Evolutionary conservation across 1,140 invertebrate species (phyloP), one percentile per base, ranked within the genome.

Genomic region (Heliconius nattereri): DNA sequence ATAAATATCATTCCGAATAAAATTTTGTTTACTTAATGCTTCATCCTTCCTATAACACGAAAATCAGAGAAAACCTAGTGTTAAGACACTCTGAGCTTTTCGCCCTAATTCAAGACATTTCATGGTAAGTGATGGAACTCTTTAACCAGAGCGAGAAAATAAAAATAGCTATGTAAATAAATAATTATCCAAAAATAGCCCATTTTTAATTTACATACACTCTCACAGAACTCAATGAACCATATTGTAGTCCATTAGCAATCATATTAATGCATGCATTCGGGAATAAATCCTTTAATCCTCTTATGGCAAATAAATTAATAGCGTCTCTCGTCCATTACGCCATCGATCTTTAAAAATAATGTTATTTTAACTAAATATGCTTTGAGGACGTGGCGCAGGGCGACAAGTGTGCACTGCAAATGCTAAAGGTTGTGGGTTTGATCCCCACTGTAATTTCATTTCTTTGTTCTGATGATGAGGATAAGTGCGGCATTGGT

Each of bases 261-360:
- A 76, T 76, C 35, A 71, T 54, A 74, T 57, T 72, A 81, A 75
- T 81, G 76, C 35, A 57, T 54, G 45, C 80, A 26, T 76, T 70
- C 71, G 60, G 60, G 76, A 57, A n/a, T 71, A 81, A 78, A 81
- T 81, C 80, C 71, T 72, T 78, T 81, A 81, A 81, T 78, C 80
- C 76, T 75, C 80, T 81, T 81, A 81, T 37, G 45, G 73, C 74
- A 75, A 78, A 75, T 40, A 78, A 83, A 83, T 83, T 80, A 75
- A 80, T 75, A 75, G 45, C 40, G 45, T 60, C 57, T 60, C 60
- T 70, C 72, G n/a, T 70, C 54, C 57, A 66, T 71, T 75, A 71
- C 45, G 26, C 23, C 16, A 45, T 49, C 13, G 35, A 74, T 13
- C 11, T 70, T 60, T 11, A 66, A 23, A 37, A 66, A 45, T 60